phyloP scores from a whole-genome alignment of 1,140 invertebrate genomes.

The Prorops nasuta region DNA sequence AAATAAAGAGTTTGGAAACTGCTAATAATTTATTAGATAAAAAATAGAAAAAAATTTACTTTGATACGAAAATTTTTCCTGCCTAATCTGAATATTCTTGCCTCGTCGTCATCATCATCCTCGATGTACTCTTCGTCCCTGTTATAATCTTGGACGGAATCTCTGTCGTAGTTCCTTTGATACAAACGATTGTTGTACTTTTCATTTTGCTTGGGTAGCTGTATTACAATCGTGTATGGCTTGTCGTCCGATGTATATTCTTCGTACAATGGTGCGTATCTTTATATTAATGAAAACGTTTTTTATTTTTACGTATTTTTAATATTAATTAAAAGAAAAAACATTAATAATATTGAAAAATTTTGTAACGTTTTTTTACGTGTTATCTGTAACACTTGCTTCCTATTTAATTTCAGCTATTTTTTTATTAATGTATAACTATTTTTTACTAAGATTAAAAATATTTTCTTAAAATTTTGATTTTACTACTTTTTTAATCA shows the following conservation, averaged over 20 bases:
- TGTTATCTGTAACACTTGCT: slow-evolving; percentile 9
- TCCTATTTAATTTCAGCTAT: too few relatives aligned
- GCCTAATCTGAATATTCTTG: slow-evolving; percentile 14
- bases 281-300: too few relatives aligned
- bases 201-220: slow-evolving; percentile 23
- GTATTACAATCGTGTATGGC: slow-evolving; percentile 36
- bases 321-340: background rate
- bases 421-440: too few relatives aligned
- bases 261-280: slow-evolving; percentile 10
- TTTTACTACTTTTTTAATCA: too few relatives aligned
- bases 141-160: background rate
- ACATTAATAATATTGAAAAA: slow-evolving; percentile 8
- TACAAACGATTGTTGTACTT: slow-evolving; percentile 7
- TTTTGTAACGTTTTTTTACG: background rate
- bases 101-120: slow-evolving; percentile 18
- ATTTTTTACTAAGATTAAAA: too few relatives aligned
- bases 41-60: too few relatives aligned
- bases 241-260: slow-evolving; percentile 8
- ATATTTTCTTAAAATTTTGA: too few relatives aligned
- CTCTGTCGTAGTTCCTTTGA: slow-evolving; percentile 9
- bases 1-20: too few relatives aligned
- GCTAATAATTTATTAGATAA: too few relatives aligned
- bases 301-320: too few relatives aligned
- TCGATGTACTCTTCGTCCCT: slow-evolving; percentile 21
- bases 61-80: slow-evolving; percentile 23